Evolutionary conservation across 2,797 vertebrate species (phyloP), one percentile per base, ranked within the genome.

Genomic region (Enteromius paludinosus): DNA sequence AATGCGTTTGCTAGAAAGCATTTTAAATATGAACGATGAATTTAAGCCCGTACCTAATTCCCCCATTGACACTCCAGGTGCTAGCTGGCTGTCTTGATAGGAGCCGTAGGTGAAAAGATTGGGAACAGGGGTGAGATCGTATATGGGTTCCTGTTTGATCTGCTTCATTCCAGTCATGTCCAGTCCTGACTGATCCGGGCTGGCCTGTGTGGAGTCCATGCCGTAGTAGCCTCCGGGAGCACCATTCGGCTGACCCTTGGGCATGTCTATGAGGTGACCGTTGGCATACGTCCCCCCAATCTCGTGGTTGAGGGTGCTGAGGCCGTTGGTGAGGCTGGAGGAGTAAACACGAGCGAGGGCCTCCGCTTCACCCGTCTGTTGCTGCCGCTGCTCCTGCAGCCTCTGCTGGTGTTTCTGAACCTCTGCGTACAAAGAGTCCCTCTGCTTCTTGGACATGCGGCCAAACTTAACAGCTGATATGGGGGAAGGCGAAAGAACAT

Each of bases 381-480:
- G 97, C 92, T 98, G 98, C 86, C 96, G 92, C 89, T 99, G 97
- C 49, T 99, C 97, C 92, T 96, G 97, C 80, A 99, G 92, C 8
- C 97, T 92, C 35, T 98, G 97, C 91, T 99, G 98, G 93, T 99
- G 98, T 92, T 99, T 99, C 93, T 99, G 98, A 84, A 99, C 98
- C 91, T 99, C 98, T 0, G 98, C 98, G 0, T 99, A 99, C 82
- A 99, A 93, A 89, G 97, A 99, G 92, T 99, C 98, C 15, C 98
- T 95, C 87, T 99, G 98, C 93, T 99, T 98, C 93, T 99, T 99
- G 80, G 98, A 99, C 98, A 99, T 99, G 90, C 98, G 97, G 83
- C 98, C 98, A 81, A 99, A 99, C 89, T 99, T 99, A 84, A 99
- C 98, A 91, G 98, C 98, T 99, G 91, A 3, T 6, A 33, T 78